Percentiles rank a stretch among this genome's conserved stretches.
Conservation (phyloP, 2,797 vertebrate species). For the Amniataba percoides region DNA sequence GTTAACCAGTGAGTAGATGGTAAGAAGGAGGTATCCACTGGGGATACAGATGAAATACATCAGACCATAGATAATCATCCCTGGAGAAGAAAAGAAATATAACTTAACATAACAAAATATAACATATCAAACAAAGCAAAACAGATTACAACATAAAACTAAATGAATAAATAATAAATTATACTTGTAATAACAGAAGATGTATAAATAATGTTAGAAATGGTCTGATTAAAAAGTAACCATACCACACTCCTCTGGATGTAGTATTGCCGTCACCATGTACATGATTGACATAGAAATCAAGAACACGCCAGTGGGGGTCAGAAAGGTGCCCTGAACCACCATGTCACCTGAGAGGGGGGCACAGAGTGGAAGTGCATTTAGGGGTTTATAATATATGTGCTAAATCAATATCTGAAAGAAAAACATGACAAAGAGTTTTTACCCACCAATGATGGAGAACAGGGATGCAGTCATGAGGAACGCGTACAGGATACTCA, state of each 20-base stretch:
- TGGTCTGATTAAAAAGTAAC: constrained; percentile 33
- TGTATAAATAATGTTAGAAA: neutral
- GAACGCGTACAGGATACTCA: constrained; percentile 88
- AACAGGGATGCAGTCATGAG: constrained; percentile 89
- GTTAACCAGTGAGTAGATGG: constrained; percentile 90
- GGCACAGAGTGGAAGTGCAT: neutral
- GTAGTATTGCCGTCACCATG: constrained; percentile 84
- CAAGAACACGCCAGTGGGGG: constrained; percentile 88
- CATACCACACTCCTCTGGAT: constrained; percentile 85
- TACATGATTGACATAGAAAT: constrained; percentile 85
- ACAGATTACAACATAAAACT: neutral
- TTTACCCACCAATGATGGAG: constrained; percentile 84
- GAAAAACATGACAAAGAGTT: neutral
- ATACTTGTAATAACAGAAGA: neutral
- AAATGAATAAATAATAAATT: neutral
- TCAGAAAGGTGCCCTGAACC: constrained; percentile 84
- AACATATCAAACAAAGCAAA: neutral
- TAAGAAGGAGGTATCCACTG: constrained; percentile 88
- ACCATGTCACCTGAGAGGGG: constrained; percentile 85
- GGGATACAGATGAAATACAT: constrained; percentile 91
- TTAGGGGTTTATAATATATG: neutral
- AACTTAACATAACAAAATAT: neutral
- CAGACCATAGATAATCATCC: constrained; percentile 84
- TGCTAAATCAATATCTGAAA: neutral
- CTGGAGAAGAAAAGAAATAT: constrained; percentile 53